A percentile compares a stretch with the other conserved stretches of the same genome.
These are phyloP conservation scores for Petrophora chlorosata DNA, from an alignment of 2,888 invertebrate species.

Conservation along the genomic window DNA sequence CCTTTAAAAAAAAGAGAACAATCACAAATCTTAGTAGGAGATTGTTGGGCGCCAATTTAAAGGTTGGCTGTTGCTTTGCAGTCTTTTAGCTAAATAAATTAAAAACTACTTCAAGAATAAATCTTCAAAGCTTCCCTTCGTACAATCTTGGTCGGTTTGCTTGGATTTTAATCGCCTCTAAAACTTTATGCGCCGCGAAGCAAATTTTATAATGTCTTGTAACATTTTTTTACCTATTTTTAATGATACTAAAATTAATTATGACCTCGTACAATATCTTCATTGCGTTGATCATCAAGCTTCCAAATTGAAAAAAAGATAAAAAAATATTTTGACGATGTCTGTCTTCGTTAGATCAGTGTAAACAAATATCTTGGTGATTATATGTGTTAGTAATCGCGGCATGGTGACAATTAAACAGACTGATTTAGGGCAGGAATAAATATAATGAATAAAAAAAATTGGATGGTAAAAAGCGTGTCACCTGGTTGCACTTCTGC, in stretches of 20 bases:
- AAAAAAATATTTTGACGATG: constrained; percentile 65
- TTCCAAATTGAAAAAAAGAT: constrained; percentile 25
- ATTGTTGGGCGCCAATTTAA: too few species aligned
- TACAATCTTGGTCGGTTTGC: too few species aligned
- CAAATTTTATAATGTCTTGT: constrained; percentile 1
- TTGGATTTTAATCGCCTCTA: too few species aligned
- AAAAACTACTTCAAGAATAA: too few species aligned
- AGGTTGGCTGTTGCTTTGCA: too few species aligned
- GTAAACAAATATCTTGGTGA: constrained; percentile 77
- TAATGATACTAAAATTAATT: background rate
- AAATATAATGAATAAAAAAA: constrained; percentile 34
- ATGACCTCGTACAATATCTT: constrained; percentile 9
- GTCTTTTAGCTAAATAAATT: too few species aligned
- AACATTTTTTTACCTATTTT: background rate
- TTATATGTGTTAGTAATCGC: constrained; percentile 60
- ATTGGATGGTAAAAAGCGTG: constrained; percentile 41
- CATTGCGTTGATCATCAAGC: constrained; percentile 14
- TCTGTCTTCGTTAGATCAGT: constrained; percentile 72
- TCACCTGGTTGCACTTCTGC: constrained; percentile 55
- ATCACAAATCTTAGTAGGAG: too few species aligned
- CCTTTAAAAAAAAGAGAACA: too few species aligned
- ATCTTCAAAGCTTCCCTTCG: too few species aligned
- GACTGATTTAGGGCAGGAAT: constrained; percentile 73
- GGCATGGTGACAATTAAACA: constrained; percentile 63
- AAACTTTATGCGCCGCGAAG: too few species aligned